phyloP scores from a whole-genome alignment of 35 echinoderm and acorn worm species.

The Acanthaster planci region DNA sequence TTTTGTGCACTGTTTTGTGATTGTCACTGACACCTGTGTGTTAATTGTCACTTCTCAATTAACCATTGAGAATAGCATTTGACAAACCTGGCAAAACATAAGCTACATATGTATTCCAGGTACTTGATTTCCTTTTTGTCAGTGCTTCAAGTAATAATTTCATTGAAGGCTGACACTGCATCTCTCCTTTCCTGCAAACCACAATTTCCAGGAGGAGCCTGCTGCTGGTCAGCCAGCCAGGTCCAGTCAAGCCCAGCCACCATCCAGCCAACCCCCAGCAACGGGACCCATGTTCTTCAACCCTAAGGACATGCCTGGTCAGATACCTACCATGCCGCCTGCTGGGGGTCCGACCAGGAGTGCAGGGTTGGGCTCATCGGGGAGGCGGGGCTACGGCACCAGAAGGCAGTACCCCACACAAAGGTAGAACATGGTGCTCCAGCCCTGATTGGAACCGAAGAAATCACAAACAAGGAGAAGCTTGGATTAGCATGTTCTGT shows the following conservation, averaged over 20 bases:
- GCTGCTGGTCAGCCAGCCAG: background rate
- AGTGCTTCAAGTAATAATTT: background rate
- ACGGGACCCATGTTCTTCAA: constrained; percentile 46
- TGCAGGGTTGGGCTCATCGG: background rate
- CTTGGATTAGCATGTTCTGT: no score
- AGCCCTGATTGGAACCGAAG: no score
- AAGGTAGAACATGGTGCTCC: background rate
- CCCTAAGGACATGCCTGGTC: constrained; percentile 30
- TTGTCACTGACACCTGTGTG: no score
- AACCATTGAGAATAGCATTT: no score
- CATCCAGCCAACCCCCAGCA: background rate
- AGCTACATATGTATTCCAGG: background rate
- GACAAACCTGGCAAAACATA: no score
- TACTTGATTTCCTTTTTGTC: no score
- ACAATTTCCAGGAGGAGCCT: background rate
- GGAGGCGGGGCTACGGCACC: background rate
- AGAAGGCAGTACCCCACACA: background rate
- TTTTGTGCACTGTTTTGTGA: no score
- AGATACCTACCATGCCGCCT: constrained; percentile 1
- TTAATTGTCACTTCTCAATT: no score
- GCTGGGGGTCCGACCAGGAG: background rate
- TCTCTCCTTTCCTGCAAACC: background rate
- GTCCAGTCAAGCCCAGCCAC: background rate
- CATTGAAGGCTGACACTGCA: background rate
- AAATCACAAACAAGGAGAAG: no score